Evolutionary conservation across 2,113 vertebrate genomes (phyloP).

Genomic region (Sialia sialis): DNA sequence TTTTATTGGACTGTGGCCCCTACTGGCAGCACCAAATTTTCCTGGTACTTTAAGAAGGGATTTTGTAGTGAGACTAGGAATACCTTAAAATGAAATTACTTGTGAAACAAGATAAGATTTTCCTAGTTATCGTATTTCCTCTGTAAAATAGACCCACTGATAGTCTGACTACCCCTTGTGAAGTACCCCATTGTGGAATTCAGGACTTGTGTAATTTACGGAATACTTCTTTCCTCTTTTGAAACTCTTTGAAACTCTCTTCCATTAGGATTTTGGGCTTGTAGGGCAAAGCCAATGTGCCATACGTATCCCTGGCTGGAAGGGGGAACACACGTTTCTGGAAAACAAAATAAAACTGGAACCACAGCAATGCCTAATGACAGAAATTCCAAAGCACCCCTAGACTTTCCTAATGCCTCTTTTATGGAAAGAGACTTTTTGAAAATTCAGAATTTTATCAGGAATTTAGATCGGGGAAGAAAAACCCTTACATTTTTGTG

Average conservation of each 20-base stretch:
- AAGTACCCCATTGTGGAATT: background rate
- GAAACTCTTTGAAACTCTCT: background rate
- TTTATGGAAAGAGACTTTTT: background rate
- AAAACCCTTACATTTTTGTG: background rate
- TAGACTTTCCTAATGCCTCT: background rate
- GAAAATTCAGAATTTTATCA: background rate
- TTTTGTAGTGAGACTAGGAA: background rate
- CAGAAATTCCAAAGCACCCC: background rate
- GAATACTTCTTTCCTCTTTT: background rate
- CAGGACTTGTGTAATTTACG: background rate
- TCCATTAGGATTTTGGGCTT: background rate
- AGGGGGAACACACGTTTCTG: background rate
- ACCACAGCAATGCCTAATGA: rapidly evolving
- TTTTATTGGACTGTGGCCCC: background rate
- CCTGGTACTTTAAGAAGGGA: background rate
- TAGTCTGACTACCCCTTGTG: rapidly evolving
- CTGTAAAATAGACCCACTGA: rapidly evolving
- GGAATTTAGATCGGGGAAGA: background rate
- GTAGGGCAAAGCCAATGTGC: background rate
- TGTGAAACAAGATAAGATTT: background rate
- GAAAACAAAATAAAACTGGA: background rate
- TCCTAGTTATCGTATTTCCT: background rate
- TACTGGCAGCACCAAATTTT: background rate
- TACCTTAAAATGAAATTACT: background rate
- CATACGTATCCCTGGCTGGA: background rate